Evolutionary conservation across 2,113 vertebrate species (phyloP), one percentile per base, ranked within the genome.

Genomic region (Cercopithecus mona): DNA sequence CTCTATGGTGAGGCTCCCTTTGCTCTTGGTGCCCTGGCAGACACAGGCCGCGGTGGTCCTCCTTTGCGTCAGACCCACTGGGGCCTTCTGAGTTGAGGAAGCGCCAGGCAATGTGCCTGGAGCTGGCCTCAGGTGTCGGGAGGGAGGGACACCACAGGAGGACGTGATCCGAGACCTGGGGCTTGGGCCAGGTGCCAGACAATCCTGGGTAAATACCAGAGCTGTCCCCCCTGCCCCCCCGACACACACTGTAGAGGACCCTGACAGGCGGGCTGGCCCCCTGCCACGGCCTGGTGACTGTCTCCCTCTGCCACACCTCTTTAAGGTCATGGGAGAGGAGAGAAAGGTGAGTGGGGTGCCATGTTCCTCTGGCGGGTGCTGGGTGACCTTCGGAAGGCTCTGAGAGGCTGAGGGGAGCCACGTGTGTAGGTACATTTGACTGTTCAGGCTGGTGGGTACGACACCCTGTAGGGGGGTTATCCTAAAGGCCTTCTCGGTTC

Each of bases 41-140:
- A 30, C 17, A 2, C 23, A 6, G n/a, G 9, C 17, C 12, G 7
- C 5, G 0, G 66, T 8, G 30, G 30, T 30, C 38, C n/a, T 57
- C 25, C 50, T 93, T n/a, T 35, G 30, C 3, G 3, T 13, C 45
- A 8, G 22, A n/a, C 45, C 43, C 25, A 0, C 40, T 11, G 35
- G 30, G 23, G 14, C 52, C 23, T 55, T 73, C 85, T 55, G 61
- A 30, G 27, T 64, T 64, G 27, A 13, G 61, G 61, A 30, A 64
- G 27, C 2, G 12, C 61, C 61, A 64, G 6, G 61, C 27, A 64
- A 1, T 64, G 11, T 64, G 61, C 27, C 61, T 64, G 61, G 61
- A 64, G 25, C 61, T 64, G 61, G 61, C 27, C 61, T 64, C 12
- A 5, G 61, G 61, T 64, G 25, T 64, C 27, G 2, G 27, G 66